Evolutionary conservation across 2,113 vertebrate species (phyloP), one percentile per base, ranked within the genome.

Genomic region (Tenrec ecaudatus): DNA sequence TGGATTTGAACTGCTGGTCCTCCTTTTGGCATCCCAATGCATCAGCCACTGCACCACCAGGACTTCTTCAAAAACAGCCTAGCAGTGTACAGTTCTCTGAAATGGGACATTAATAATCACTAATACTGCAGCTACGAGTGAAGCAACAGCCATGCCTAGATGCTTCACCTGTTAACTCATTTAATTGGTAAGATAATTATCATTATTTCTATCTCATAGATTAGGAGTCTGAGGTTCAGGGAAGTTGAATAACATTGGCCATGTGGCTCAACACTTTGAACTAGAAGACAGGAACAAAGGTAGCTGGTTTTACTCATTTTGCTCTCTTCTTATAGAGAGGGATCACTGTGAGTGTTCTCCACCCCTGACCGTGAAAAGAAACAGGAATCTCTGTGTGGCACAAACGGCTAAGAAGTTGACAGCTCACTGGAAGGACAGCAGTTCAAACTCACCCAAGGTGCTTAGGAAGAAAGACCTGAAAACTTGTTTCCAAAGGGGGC

Each of bases 171-270:
- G 14, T 43, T 77, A 77, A 43, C 40, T 92, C 19, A 40, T 17
- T 60, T 76, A 77, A 91, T 11, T 29, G 3, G 23, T 58, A 36
- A 75, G 76, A 71, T 79, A 80, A 17, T 29, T 66, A n/a, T 31
- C 17, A 92, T 40, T 79, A 71, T 36, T 79, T 12, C 40, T 53
- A 76, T 58, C 84, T 47, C 80, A 71, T 4, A 89, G 29, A 20
- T 53, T 25, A 43, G 23, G 1, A 84, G 22, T 0, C 64, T 71
- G n/a, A 62, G 36, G 10, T 68, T 81, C 77, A 17, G 4, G 17
- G 36, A 84, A 33, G 8, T 69, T 86, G 89, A 62, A 17, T 79
- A 82, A 31, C 29, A 62, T 90, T 89, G 89, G 57, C 22, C 73
- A 58, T n/a, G 29, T 38, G 36, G 82, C 7, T 76, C 71, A 47